Base-by-base conservation (phyloP, 2,113 vertebrate species). In the Salvator merianae region DNA sequence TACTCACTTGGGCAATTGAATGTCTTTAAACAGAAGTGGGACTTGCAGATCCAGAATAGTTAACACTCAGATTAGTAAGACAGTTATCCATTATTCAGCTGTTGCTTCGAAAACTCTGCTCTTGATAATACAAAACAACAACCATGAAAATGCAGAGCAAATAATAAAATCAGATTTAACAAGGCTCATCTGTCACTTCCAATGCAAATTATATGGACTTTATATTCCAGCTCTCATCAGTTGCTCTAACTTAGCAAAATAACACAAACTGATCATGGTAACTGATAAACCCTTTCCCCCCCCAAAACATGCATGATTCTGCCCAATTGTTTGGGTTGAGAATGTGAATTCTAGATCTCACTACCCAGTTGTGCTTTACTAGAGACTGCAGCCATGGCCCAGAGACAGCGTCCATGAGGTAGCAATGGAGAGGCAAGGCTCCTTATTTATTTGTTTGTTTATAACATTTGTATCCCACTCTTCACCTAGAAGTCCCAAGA, bases 161-260 rank as follows among this genome's bases (percentile, higher is more conserved):
- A 55, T 87, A 80, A 85, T 88, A 74, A 3, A 80, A 63, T 68
- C 55, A 28, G 40, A 87, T 77, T 77, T 77, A 83, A 18, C 20
- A 70, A 53, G 65, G 14, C 28, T 65, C 62, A 43, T 79, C 77
- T 79, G 36, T 62, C 62, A 79, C 62, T 79, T 79, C 59, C 26
- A 79, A 79, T 43, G 28, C 59, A 79, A 79, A 79, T 79, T 79
- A 43, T 30, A 79, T 30, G 14, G 32, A 43, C 59, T 79, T 66
- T 65, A 30, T 36, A 79, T 65, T 79, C 26, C 77, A 79, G n/a
- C 26, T 34, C 16, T 50, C 30, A 65, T 79, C 66, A 65, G 43
- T 66, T 20, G 62, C 20, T 65, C 36, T 28, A 40, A 79, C 7
- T 18, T 65, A 66, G 13, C 34, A 77, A 24, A 72, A 26, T 20